Evolutionary conservation across 37 sponge, comb jelly and placozoan species (phyloP).

Genomic region (Amphimedon queenslandica): DNA sequence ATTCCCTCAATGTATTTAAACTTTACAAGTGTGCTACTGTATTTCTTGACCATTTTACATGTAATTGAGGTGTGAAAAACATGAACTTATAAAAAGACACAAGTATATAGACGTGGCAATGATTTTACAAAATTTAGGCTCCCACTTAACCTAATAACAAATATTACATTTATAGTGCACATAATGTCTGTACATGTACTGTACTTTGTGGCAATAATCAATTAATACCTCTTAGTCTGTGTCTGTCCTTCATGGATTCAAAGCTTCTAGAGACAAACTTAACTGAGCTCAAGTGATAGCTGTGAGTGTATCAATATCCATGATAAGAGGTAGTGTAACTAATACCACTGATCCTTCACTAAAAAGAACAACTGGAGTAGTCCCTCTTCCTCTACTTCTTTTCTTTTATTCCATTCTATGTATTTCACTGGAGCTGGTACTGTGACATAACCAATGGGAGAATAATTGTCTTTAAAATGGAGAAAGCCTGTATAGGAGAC

Average conservation of each 20-base stretch:
- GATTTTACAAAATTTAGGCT: too few species aligned
- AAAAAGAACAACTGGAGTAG: conserved; percentile 46
- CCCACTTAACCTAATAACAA: too few species aligned
- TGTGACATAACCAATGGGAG: conserved; percentile 86
- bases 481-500: conserved; percentile 52
- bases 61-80: too few species aligned
- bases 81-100: too few species aligned
- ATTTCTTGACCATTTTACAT: too few species aligned
- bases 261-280: conserved; percentile 34
- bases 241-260: conserved; percentile 72
- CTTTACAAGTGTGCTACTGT: too few species aligned
- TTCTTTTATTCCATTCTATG: conserved; percentile 56
- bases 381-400: background rate
- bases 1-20: too few species aligned
- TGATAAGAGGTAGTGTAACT: conserved; percentile 55
- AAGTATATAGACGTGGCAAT: too few species aligned
- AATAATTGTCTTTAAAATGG: conserved; percentile 46
- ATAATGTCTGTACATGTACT: too few species aligned
- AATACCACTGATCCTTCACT: conserved; percentile 81
- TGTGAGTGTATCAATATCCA: conserved; percentile 52
- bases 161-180: too few species aligned
- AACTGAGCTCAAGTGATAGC: conserved; percentile 57
- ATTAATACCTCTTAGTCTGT: conserved; percentile 37
- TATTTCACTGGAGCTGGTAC: conserved; percentile 77
- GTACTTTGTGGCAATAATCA: background rate